Conservation (phyloP, 2,888 invertebrate species). For the Lasiommata megera region DNA sequence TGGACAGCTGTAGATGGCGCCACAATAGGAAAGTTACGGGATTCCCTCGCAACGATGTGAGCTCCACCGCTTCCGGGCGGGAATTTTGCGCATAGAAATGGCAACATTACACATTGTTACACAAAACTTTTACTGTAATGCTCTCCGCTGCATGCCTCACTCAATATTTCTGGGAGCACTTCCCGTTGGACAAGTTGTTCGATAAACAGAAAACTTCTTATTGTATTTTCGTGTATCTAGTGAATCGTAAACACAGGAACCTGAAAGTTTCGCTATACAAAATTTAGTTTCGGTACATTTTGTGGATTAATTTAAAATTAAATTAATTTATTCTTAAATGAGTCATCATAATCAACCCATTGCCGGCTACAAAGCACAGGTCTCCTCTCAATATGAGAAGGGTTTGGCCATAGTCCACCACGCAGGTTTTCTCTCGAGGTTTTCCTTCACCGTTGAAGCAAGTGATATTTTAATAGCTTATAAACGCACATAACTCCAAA, state of each 20-base stretch:
- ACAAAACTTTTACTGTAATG: slow-evolving; percentile 73
- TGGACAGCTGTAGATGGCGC: slow-evolving; percentile 76
- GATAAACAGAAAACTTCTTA: slow-evolving; percentile 54
- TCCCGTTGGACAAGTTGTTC: slow-evolving; percentile 59
- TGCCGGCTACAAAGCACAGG: too few species aligned
- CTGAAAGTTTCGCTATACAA: slow-evolving; percentile 17
- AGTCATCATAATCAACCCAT: too few species aligned
- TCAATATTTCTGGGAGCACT: slow-evolving; percentile 56
- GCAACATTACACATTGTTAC: slow-evolving; percentile 78
- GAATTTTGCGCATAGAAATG: slow-evolving; percentile 76
- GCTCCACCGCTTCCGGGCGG: slow-evolving; percentile 61
- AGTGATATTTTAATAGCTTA: too few species aligned
- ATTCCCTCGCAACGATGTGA: slow-evolving; percentile 50
- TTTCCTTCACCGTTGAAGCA: too few species aligned
- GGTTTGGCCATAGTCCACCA: too few species aligned
- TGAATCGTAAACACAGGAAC: slow-evolving; percentile 27
- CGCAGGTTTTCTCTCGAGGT: too few species aligned
- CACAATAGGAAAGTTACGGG: slow-evolving; percentile 69
- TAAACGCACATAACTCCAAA: too few species aligned
- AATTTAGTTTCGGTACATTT: too few species aligned
- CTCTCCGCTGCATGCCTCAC: slow-evolving; percentile 61
- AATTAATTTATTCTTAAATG: too few species aligned
- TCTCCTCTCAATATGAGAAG: too few species aligned
- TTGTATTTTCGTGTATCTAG: slow-evolving; percentile 33
- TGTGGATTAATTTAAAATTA: too few species aligned